A percentile compares a stretch with the other conserved stretches of the same genome.
These are phyloP conservation scores for Heliothis subflexa DNA, from an alignment of 1,140 invertebrate species.

Conservation along the genomic window DNA sequence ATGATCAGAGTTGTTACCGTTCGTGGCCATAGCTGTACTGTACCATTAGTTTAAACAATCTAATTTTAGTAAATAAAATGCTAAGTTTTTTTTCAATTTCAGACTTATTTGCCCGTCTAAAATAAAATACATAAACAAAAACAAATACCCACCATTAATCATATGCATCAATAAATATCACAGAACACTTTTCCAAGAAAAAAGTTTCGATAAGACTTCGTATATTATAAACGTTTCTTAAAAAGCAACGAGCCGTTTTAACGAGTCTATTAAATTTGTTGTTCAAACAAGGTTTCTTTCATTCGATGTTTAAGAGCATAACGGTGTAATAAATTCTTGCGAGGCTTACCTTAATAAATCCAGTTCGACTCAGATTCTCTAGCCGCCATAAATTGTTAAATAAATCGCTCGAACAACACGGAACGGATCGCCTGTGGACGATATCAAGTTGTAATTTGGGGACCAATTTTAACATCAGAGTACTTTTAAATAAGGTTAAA, in stretches of 20 bases:
- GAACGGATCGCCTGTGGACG: slow-evolving; percentile 54
- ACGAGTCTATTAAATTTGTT: slow-evolving; percentile 64
- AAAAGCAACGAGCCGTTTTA: slow-evolving; percentile 42
- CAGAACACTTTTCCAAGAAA: slow-evolving; percentile 7
- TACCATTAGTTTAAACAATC: too few relatives aligned
- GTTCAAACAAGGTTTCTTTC: slow-evolving; percentile 64
- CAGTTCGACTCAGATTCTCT: slow-evolving; percentile 74
- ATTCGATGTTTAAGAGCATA: slow-evolving; percentile 60
- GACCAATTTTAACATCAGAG: slow-evolving; percentile 43
- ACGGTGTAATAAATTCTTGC: slow-evolving; percentile 74
- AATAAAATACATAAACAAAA: too few relatives aligned
- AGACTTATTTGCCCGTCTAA: too few relatives aligned
- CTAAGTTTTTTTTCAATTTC: too few relatives aligned
- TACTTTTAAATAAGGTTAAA: slow-evolving; percentile 45
- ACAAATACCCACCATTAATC: too few relatives aligned
- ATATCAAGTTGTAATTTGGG: slow-evolving; percentile 58
- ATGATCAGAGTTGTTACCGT: too few relatives aligned
- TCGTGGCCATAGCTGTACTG: too few relatives aligned
- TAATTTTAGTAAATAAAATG: too few relatives aligned
- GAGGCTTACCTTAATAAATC: slow-evolving; percentile 79
- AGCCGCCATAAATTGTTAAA: slow-evolving; percentile 79
- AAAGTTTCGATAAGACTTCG: slow-evolving; percentile 22
- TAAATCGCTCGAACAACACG: slow-evolving; percentile 72
- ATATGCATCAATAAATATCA: neutral
- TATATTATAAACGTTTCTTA: slow-evolving; percentile 34